Evolutionary conservation across 2,888 invertebrate species (phyloP).

Genomic region (Limnephilus auricula): DNA sequence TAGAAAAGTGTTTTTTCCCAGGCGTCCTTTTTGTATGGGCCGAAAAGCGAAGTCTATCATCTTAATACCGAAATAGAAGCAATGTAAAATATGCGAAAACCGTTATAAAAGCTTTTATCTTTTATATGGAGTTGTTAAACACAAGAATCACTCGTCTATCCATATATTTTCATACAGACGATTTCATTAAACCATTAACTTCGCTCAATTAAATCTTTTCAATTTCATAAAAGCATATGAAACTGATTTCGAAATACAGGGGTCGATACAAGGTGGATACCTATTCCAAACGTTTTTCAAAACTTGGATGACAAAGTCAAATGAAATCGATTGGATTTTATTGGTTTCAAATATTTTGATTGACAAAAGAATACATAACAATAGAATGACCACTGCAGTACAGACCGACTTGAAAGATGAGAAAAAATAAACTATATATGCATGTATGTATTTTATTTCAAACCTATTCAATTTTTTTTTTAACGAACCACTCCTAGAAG

Average conservation of each 20-base stretch:
- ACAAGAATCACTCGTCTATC: not conserved
- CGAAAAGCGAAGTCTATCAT: too few relatives aligned
- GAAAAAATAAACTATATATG: too few relatives aligned
- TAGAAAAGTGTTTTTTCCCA: too few relatives aligned
- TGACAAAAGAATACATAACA: not conserved
- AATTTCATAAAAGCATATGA: not conserved
- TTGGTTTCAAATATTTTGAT: not conserved
- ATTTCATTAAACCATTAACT: not conserved
- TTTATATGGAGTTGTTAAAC: not conserved
- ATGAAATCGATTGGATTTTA: not conserved
- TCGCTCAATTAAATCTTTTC: constrained; percentile 20
- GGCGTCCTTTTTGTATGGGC: too few relatives aligned
- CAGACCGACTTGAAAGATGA: too few relatives aligned
- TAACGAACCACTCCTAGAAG: not conserved
- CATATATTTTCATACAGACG: not conserved
- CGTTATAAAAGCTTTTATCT: not conserved
- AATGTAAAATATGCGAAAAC: not conserved
- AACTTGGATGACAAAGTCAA: not conserved
- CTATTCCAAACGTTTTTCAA: not conserved
- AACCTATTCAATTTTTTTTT: not conserved
- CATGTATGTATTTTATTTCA: too few relatives aligned
- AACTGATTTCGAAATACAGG: not conserved
- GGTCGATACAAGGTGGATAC: not conserved
- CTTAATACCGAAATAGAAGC: not conserved
- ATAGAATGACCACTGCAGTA: not conserved